Conservation (phyloP, 2,797 vertebrate genomes). For the Hippopotamyrus pictus region DNA sequence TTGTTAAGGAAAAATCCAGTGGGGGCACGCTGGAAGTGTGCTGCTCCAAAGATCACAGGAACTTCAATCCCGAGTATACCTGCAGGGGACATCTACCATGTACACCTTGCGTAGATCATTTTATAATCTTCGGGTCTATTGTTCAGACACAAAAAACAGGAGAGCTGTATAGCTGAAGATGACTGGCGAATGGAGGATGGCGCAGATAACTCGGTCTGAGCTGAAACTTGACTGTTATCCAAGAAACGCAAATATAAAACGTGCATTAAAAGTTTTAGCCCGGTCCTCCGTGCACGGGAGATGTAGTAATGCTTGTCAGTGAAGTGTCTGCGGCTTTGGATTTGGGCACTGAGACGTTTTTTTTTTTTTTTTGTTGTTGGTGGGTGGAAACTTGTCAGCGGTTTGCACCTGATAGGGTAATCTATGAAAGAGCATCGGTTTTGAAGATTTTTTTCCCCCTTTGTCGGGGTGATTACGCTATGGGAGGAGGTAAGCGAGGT, state of each 20-base stretch:
- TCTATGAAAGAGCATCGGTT: constrained; percentile 58
- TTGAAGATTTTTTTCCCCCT: constrained; percentile 35
- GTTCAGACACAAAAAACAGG: constrained; percentile 20
- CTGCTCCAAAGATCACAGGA: constrained; percentile 43
- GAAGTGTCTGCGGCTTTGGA: constrained; percentile 57
- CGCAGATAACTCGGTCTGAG: constrained; percentile 21
- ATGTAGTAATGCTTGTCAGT: constrained; percentile 57
- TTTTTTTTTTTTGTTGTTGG: constrained; percentile 62
- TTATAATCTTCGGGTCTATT: constrained; percentile 41
- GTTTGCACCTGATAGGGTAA: constrained; percentile 78
- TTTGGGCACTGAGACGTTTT: constrained; percentile 67
- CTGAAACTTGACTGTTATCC: constrained; percentile 38
- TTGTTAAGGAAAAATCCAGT: constrained; percentile 42
- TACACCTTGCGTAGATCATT: constrained; percentile 61
- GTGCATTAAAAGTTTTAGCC: constrained; percentile 4
- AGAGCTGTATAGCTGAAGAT: constrained; percentile 27
- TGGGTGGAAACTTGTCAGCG: constrained; percentile 78
- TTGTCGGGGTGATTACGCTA: constrained; percentile 14
- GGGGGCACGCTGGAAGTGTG: constrained; percentile 31
- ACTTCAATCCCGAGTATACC: constrained; percentile 56
- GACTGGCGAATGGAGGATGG: constrained; percentile 26
- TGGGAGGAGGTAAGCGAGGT: not conserved
- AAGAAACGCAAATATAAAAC: constrained; percentile 20
- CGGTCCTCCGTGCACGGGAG: constrained; percentile 23
- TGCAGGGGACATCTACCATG: constrained; percentile 50